Evolutionary conservation across 2,888 invertebrate genomes (phyloP).

Genomic region (Cartodere bifasciata): DNA sequence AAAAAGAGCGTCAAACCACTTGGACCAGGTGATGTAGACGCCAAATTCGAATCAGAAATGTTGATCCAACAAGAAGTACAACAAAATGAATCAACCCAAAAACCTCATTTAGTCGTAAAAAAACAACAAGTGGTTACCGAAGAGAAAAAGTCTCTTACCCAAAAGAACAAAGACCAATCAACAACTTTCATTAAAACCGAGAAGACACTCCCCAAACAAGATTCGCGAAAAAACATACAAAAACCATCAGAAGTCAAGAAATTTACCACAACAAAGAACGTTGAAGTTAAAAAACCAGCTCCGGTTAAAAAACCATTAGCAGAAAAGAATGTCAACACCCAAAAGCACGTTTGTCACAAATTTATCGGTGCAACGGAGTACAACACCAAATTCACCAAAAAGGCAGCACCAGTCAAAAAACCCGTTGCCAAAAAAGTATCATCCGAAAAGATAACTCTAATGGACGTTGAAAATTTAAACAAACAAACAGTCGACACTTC

Average conservation of each 20-base stretch:
- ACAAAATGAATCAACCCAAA: conserved; percentile 13
- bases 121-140: conserved; percentile 2
- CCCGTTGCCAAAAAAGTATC: conserved; percentile 7
- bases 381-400: conserved; percentile 6
- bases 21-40: conserved; percentile 25
- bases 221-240: too few species aligned
- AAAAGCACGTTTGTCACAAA: not conserved
- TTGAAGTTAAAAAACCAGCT: too few species aligned
- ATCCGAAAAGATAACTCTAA: conserved; percentile 16
- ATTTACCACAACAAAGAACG: too few species aligned
- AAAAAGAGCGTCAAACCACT: conserved; percentile 26
- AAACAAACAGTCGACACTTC: conserved; percentile 18
- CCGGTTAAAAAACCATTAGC: too few species aligned
- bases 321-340: too few species aligned
- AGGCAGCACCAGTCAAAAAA: conserved; percentile 11
- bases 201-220: not conserved
- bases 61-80: conserved; percentile 19
- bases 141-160: conserved; percentile 3
- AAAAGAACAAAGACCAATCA: conserved; percentile 3
- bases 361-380: not conserved
- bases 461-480: conserved; percentile 20
- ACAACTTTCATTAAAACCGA: not conserved
- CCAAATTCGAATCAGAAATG: conserved; percentile 16
- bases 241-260: too few species aligned
- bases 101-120: not conserved